These are phyloP conservation scores for Cataglyphis livida DNA, from an alignment of 2,888 invertebrate species.

Conservation along the genomic window DNA sequence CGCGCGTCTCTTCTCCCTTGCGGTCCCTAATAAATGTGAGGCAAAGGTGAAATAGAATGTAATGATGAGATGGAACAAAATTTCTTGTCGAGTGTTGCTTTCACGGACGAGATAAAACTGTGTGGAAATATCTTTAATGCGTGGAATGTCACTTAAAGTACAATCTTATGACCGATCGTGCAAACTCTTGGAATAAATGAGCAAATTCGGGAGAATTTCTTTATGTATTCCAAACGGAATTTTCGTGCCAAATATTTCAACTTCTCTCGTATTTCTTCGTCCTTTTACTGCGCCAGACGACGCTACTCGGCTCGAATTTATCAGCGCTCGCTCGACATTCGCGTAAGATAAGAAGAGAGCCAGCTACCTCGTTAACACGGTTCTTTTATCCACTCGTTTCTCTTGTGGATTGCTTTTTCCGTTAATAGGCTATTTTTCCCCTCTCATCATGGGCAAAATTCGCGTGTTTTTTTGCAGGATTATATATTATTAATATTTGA, in stretches of 20 bases:
- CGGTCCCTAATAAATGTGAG: background rate
- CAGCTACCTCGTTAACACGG: conserved; percentile 66
- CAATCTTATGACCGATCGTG: conserved; percentile 67
- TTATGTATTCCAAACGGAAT: conserved; percentile 71
- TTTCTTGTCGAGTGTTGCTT: conserved; percentile 12
- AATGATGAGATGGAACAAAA: conserved; percentile 9
- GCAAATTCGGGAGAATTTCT: conserved; percentile 72
- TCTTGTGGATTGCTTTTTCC: background rate
- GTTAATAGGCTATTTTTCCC: conserved; percentile 44
- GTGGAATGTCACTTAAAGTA: conserved; percentile 73
- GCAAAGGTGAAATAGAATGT: background rate
- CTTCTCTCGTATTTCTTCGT: background rate
- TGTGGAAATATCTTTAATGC: conserved; percentile 62
- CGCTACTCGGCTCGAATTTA: conserved; percentile 52
- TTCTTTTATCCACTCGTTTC: conserved; percentile 47
- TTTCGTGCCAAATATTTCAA: conserved; percentile 65
- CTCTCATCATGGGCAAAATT: background rate
- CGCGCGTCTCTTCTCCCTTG: conserved; percentile 32
- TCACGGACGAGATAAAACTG: conserved; percentile 9
- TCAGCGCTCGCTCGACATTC: conserved; percentile 57
- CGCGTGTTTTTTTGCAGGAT: background rate
- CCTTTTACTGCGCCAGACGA: conserved; percentile 34
- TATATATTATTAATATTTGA: conserved; percentile 1
- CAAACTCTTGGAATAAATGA: conserved; percentile 69
- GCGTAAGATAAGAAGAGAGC: conserved; percentile 58